phyloP scores from a whole-genome alignment of 1,140 invertebrate genomes.

The Melitaea cinxia region DNA sequence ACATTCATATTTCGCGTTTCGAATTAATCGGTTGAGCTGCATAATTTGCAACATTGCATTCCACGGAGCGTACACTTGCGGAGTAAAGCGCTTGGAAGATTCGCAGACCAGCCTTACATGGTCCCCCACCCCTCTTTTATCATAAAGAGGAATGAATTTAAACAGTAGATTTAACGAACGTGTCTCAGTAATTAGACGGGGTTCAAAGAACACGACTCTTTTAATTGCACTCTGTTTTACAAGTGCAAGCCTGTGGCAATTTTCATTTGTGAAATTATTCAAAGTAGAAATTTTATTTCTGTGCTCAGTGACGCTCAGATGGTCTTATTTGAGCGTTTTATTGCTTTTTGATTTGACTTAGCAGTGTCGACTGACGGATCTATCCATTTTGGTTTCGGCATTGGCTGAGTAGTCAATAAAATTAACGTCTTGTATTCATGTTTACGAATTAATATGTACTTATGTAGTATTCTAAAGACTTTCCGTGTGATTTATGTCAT shows the following conservation, averaged over 20 bases:
- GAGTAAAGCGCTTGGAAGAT: slow-evolving; percentile 10
- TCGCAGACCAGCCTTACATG: slow-evolving; percentile 7
- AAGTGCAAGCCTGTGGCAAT: slow-evolving; percentile 24
- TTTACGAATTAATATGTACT: not conserved
- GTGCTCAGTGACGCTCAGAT: slow-evolving; percentile 10
- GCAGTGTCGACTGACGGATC: slow-evolving; percentile 20
- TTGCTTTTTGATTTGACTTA: slow-evolving; percentile 29
- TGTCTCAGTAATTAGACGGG: slow-evolving; percentile 30
- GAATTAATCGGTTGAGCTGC: slow-evolving; percentile 12
- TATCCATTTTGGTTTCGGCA: slow-evolving; percentile 5
- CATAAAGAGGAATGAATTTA: slow-evolving; percentile 28
- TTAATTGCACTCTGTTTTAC: slow-evolving; percentile 24
- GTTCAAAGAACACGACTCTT: slow-evolving; percentile 30
- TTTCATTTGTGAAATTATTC: slow-evolving; percentile 26
- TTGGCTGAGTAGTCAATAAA: slow-evolving; percentile 5
- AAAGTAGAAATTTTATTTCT: slow-evolving; percentile 15
- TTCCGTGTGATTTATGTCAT: too few relatives aligned
- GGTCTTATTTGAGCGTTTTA: slow-evolving; percentile 18
- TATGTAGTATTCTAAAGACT: too few relatives aligned
- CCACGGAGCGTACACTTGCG: not conserved
- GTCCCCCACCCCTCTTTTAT: not conserved
- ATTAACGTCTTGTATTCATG: slow-evolving; percentile 2
- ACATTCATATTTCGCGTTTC: slow-evolving; percentile 15
- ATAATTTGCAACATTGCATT: slow-evolving; percentile 20
- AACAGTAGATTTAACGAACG: slow-evolving; percentile 32